Evolutionary conservation across 2,113 vertebrate species (phyloP), one percentile per base, ranked within the genome.

Genomic region (Scolopax mira): DNA sequence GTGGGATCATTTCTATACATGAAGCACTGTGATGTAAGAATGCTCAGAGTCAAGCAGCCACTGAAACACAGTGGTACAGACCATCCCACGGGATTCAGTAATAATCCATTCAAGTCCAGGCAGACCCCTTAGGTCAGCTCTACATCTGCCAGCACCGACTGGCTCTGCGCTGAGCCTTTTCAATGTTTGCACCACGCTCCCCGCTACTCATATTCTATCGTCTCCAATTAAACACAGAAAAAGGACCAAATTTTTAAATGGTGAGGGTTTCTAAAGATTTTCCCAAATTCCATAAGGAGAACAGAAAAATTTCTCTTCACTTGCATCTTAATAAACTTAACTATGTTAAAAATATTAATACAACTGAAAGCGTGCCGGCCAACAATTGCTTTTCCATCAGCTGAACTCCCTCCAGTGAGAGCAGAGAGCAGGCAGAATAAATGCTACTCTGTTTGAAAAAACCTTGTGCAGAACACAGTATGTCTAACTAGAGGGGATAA

Each of bases 1-100:
- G 7, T 2, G 15, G 14, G 3, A 66, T 30, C 27, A 35, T 9
- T 24, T 7, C n/a, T 6, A 9, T 7, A 66, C 0, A 0, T 28
- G 41, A 57, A 44, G 24, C 65, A 66, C 24, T 18, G 67, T n/a
- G 49, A 3, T 3, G 9, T 1, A 13, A 51, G 49, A 65, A 42
- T 5, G 55, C 12, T 11, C 13, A 60, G 21, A 60, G 21, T 22
- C 30, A 55, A 54, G 51, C 49, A 60, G 30, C 17, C 44, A 22
- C 54, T 46, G 64, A 52, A 60, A 60, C 39, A 31, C 19, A 81
- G 31, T 4, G 30, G 8, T 31, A 65, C 13, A 31, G 15, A 35
- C 13, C 60, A 23, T 13, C 46, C 18, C 74, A 27, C 2, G 2
- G n/a, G 44, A 55, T 12, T 39, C 67, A 91, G 14, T 18, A 85